A percentile compares a stretch with the other conserved stretches of the same genome.
These are phyloP conservation scores for Xestia ashworthii DNA, from an alignment of 2,888 invertebrate genomes.

Conservation along the genomic window DNA sequence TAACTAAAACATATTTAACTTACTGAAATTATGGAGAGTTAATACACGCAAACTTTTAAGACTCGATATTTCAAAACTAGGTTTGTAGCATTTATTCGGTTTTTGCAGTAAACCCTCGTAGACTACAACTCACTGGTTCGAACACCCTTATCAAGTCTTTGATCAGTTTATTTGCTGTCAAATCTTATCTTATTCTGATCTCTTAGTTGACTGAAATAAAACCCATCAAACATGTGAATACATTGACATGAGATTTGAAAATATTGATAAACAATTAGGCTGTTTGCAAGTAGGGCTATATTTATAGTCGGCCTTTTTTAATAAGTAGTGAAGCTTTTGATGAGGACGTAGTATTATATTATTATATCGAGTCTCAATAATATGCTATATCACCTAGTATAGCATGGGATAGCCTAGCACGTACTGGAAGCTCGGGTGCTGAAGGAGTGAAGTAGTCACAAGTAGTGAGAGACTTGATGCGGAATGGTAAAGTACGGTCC, in stretches of 20 bases:
- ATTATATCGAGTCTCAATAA: neutral
- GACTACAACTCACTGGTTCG: neutral
- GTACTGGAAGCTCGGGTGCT: neutral
- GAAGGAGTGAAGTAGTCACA: neutral
- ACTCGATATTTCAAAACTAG: too few species aligned
- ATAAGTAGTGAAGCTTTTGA: neutral
- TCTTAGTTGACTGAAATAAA: neutral
- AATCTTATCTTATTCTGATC: slow-evolving; percentile 3
- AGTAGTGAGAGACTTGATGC: slow-evolving; percentile 22
- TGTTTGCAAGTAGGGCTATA: neutral
- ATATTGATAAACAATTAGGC: neutral
- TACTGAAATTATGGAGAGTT: too few species aligned
- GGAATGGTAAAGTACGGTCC: slow-evolving; percentile 35
- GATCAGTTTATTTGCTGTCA: slow-evolving; percentile 6
- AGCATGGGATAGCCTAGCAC: neutral
- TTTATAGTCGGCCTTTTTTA: neutral
- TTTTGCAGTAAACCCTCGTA: too few species aligned
- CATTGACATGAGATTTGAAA: neutral
- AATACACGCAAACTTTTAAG: too few species aligned
- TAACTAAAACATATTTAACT: too few species aligned
- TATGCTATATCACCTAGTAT: neutral
- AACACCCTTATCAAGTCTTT: neutral
- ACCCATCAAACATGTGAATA: neutral
- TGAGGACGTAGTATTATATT: neutral
- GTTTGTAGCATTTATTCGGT: too few species aligned